These are phyloP conservation scores for Okamejei kenojei DNA, from an alignment of 2,797 vertebrate species.

Conservation along the genomic window DNA sequence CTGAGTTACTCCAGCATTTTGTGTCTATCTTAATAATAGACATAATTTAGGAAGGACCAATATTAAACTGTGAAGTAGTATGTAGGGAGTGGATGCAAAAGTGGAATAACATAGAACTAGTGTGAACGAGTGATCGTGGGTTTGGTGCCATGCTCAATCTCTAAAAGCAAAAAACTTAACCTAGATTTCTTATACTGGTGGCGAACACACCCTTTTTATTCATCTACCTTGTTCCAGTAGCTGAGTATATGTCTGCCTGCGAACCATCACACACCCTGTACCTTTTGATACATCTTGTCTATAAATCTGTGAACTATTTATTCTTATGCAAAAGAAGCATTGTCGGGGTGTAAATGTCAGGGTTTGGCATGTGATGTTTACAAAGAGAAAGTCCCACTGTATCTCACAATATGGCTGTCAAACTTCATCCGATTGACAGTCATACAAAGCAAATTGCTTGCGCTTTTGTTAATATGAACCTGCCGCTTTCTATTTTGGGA, in stretches of 20 bases:
- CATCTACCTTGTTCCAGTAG: background rate
- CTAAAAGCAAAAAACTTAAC: too few relatives aligned
- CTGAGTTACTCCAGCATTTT: too few relatives aligned
- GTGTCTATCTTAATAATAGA: too few relatives aligned
- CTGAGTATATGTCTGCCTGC: background rate
- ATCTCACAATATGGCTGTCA: slow-evolving; percentile 30
- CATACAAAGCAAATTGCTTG: background rate
- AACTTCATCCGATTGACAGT: background rate
- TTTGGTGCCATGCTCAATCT: background rate
- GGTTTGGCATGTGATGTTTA: background rate
- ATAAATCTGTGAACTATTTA: background rate
- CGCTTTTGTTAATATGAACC: background rate
- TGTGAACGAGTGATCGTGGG: background rate
- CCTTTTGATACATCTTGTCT: background rate
- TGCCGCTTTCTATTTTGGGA: background rate
- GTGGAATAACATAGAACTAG: too few relatives aligned
- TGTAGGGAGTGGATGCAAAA: too few relatives aligned
- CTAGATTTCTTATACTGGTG: background rate
- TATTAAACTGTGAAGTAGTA: too few relatives aligned
- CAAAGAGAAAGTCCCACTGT: background rate
- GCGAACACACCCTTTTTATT: background rate
- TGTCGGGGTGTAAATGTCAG: background rate
- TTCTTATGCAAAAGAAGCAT: slow-evolving; percentile 19
- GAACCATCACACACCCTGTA: background rate
- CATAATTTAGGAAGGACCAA: background rate